Base-by-base conservation (phyloP, 2,888 invertebrate species). In the Cheilosia soror region DNA sequence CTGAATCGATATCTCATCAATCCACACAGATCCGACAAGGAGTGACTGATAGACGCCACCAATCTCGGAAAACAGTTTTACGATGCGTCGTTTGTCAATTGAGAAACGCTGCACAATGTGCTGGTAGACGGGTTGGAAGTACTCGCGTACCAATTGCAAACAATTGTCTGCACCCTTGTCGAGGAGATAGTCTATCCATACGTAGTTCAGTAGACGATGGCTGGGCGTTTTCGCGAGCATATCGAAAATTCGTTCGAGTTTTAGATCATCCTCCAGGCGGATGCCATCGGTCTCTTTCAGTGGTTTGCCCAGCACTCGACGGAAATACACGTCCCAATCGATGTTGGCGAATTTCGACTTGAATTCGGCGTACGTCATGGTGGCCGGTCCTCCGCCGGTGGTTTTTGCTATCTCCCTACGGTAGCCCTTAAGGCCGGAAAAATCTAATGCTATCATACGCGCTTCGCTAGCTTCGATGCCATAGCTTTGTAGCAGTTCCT, bases 141-240 rank as follows among this genome's bases (percentile, higher is more conserved):
- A 90, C 5, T 81, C 87, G 15, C 89, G 88, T 0, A 88, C 88
- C 57, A 91, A 87, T 15, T 88, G 84, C 57, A 90, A 89, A 60
- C 91, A 91, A 76, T 90, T 89, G 0, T 72, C 66, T 6, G 71
- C 55, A 2, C 88, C 87, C 82, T 91, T 89, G n/a, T 92, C 91
- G 88, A 91, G 89, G 7, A 91, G 85, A 77, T 92, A 92, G 51
- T 92, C 89, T 7, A 89, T 90, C 91, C 91, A 91, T 9, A 91
- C 87, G 90, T 91, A 91, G 76, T 91, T 91, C 0, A 90, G 88
- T 62, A 91, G 78, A 0, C 91, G 89, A 2, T 87, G 87, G 75
- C 88, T 87, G 31, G 90, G 89, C 0, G 90, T 91, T 11, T 89
- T 89, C 60, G 91, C 89, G 29, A 91, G 78, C 78, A 91, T 80